These are phyloP conservation scores for Pyrochroa serraticornis DNA, from an alignment of 2,888 invertebrate genomes.

Conservation along the genomic window DNA sequence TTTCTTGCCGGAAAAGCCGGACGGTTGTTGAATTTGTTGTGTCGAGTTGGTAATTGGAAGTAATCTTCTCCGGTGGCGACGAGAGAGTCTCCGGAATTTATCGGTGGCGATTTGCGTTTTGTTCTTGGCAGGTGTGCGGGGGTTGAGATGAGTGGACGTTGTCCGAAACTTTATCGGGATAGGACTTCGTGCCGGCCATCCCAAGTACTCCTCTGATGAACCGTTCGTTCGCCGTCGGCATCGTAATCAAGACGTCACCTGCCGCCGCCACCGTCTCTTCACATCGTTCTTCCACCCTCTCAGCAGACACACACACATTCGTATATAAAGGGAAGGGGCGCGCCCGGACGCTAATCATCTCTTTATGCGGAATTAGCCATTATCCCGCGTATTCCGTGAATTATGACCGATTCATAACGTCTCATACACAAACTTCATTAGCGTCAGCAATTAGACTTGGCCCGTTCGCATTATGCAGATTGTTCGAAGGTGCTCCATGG, in stretches of 20 bases:
- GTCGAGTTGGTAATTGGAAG: too few species aligned
- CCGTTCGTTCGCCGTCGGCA: conserved; percentile 38
- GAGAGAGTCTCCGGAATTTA: too few species aligned
- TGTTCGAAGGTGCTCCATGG: conserved; percentile 42
- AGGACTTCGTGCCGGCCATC: too few species aligned
- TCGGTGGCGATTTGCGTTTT: too few species aligned
- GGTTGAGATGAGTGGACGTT: too few species aligned
- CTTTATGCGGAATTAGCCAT: conserved; percentile 35
- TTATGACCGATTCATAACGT: conserved; percentile 47
- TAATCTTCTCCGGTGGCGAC: too few species aligned
- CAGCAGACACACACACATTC: not conserved
- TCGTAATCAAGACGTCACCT: conserved; percentile 35
- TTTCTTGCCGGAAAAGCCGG: too few species aligned
- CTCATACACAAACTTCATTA: conserved; percentile 51
- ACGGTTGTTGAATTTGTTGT: too few species aligned
- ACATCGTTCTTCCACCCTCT: not conserved
- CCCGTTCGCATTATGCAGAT: conserved; percentile 46
- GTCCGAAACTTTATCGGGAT: too few species aligned
- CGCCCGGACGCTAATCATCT: conserved; percentile 18
- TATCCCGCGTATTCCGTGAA: conserved; percentile 41
- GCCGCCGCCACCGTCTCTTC: conserved; percentile 5
- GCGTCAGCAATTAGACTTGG: conserved; percentile 45
- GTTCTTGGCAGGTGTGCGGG: too few species aligned
- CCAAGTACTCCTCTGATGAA: conserved; percentile 31
- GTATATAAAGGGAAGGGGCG: not conserved